Conservation (phyloP, 2,113 vertebrate species). For the Siphamia tubifer region DNA sequence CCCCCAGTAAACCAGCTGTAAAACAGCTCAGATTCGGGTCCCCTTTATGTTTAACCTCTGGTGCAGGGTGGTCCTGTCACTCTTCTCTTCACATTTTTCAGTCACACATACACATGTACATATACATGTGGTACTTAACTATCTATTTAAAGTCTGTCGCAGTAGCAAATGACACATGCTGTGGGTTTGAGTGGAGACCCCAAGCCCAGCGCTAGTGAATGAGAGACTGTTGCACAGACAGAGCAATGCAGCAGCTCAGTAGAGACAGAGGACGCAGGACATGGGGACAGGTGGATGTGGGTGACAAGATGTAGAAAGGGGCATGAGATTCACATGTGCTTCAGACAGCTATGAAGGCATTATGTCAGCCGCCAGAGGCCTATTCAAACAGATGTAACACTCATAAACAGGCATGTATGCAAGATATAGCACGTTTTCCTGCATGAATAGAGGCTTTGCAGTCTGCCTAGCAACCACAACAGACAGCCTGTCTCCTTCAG, state of each 20-base stretch:
- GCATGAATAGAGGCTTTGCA: not conserved
- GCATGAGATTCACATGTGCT: conserved; percentile 42
- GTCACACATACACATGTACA: conserved; percentile 16
- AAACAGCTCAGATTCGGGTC: conserved; percentile 25
- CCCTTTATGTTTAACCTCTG: conserved; percentile 31
- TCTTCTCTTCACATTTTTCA: conserved; percentile 34
- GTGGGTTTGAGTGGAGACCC: conserved; percentile 31
- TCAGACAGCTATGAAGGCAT: conserved; percentile 23
- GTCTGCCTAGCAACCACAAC: conserved; percentile 31
- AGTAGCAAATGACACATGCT: conserved; percentile 57
- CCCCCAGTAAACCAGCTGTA: conserved; percentile 18
- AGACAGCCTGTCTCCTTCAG: conserved; percentile 8
- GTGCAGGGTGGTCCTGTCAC: conserved; percentile 53
- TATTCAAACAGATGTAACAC: conserved; percentile 22
- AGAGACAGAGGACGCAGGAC: conserved; percentile 17
- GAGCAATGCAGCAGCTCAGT: not conserved
- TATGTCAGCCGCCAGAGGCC: conserved; percentile 34
- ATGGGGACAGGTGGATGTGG: conserved; percentile 39
- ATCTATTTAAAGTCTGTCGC: conserved; percentile 63
- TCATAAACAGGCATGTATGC: conserved; percentile 1
- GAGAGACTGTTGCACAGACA: conserved; percentile 16
- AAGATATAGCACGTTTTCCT: not conserved
- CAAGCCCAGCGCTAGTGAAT: conserved; percentile 17
- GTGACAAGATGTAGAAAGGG: conserved; percentile 2
- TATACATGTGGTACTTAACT: conserved; percentile 35